Base-by-base conservation (phyloP, 1,140 invertebrate species). In the Platyura marginata region DNA sequence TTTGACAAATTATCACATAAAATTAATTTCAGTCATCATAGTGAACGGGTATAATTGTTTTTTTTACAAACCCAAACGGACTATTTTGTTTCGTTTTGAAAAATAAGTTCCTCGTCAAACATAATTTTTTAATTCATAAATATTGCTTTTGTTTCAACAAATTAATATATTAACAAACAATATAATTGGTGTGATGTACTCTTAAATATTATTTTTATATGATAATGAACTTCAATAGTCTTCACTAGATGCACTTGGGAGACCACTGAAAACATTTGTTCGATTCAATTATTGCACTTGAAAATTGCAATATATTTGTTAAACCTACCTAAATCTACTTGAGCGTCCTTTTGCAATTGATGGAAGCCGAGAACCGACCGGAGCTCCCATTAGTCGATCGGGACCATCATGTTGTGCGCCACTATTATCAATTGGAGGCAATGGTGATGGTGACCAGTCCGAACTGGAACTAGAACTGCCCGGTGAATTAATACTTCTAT, bases 401-500 rank as follows among this genome's bases (percentile, higher is more conserved):
- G 53, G 53, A 35, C 47, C 49, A 21, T 56, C 53, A 32, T 21
- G 43, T 21, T 39, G 19, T 38, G 20, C 3, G 3, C 20, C 10
- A 10, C 13, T 21, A n/a, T 32, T 48, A 15, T 59, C 58, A 3
- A 59, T 58, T 2, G 47, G 49, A 8, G 57, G 54, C 41, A 59
- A 44, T 3, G 59, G 59, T 22, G 58, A 55, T 18, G 58, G 58
- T 2, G 58, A 55, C 59, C 59, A 61, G 39, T 61, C 59, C 1
- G 59, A 61, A 38, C 59, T 53, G 10, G 59, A 61, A 45, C 58
- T 61, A 20, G 59, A 61, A 18, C 58, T 45, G 11, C 32, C 53
- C 0, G 59, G 56, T 5, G 58, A 61, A 41, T 61, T 58, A 19
- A 55, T n/a, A n/a, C n/a, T n/a, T n/a, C n/a, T n/a, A n/a, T n/a